phyloP scores from a whole-genome alignment of 2,888 invertebrate genomes.

The Cheilosia scutellata region DNA sequence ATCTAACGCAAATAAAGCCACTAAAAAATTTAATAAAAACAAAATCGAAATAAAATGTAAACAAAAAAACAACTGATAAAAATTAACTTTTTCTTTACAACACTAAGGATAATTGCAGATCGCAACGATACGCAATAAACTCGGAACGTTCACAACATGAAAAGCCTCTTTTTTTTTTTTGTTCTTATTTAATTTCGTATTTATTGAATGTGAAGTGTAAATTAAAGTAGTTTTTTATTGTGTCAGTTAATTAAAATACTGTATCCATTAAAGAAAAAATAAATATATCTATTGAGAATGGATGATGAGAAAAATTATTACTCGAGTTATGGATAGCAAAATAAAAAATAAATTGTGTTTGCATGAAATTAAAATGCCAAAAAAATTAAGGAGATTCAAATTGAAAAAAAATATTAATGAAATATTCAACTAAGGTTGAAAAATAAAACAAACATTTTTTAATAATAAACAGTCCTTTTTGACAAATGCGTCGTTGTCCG shows the following conservation, averaged over 20 bases:
- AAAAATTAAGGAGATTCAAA: neutral
- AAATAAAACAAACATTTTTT: too few species aligned
- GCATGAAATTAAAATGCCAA: neutral
- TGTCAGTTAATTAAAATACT: slow-evolving; percentile 62
- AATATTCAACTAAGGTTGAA: neutral
- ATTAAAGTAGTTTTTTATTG: slow-evolving; percentile 48
- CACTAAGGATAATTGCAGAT: slow-evolving; percentile 74
- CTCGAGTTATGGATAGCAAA: slow-evolving; percentile 37
- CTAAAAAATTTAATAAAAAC: slow-evolving; percentile 44
- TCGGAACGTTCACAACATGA: slow-evolving; percentile 76
- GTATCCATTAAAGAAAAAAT: slow-evolving; percentile 59
- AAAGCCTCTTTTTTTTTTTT: slow-evolving; percentile 62
- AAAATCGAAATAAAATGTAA: slow-evolving; percentile 20
- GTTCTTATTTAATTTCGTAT: slow-evolving; percentile 48
- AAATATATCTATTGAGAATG: slow-evolving; percentile 29
- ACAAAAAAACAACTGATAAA: slow-evolving; percentile 6
- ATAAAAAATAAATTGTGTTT: slow-evolving; percentile 3
- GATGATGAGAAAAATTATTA: slow-evolving; percentile 27
- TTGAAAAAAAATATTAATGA: neutral
- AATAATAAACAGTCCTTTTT: too few species aligned
- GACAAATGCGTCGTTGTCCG: too few species aligned
- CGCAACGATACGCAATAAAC: slow-evolving; percentile 75
- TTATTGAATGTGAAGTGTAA: slow-evolving; percentile 62
- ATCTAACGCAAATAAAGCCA: slow-evolving; percentile 68
- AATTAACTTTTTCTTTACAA: slow-evolving; percentile 57